Base-by-base conservation (phyloP, 2,113 vertebrate genomes). In the Pogonocichla stellata region DNA sequence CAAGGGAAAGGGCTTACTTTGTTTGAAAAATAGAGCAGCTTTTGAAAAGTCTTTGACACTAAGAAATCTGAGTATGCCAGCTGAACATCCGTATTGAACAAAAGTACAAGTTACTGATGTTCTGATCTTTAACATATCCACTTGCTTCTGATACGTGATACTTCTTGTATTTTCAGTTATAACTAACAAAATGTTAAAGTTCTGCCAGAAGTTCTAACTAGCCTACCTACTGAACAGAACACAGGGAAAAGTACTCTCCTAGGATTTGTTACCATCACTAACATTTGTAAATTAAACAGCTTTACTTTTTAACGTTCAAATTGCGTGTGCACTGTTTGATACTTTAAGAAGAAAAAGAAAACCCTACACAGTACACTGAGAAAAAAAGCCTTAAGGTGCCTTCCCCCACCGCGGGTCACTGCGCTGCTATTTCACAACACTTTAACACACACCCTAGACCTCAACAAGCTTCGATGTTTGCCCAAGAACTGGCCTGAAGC, bases 221-320 rank as follows among this genome's bases (percentile, higher is more conserved):
- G 5, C 6, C 29, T 36, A 56, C 10, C 6, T 20, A n/a, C 5
- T 5, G 9, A 77, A 61, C 12, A 28, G 25, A 78, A 43, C 14
- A 16, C 3, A 13, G 3, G 14, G 7, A 43, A 56, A 61, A 83
- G 13, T 0, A 69, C 19, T 15, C 33, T 54, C 38, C 23, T 34
- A 19, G 6, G 25, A 19, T 10, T 26, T 50, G 31, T n/a, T 14
- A 23, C 6, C 7, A 0, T 6, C 38, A 36, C 19, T 4, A 71
- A 38, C 14, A 31, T 3, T 2, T 4, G 0, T 5, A 42, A 42
- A 31, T 45, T n/a, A 62, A 54, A 53, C 4, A 34, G 28, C 15
- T 50, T 28, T 18, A 66, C 11, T 54, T 70, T 50, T 29, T 7
- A 72, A 48, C 1, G 0, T 15, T 19, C 33, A 23, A 62, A 51